These are phyloP conservation scores for Mola mola DNA, from an alignment of 2,113 vertebrate genomes.

Conservation along the genomic window DNA sequence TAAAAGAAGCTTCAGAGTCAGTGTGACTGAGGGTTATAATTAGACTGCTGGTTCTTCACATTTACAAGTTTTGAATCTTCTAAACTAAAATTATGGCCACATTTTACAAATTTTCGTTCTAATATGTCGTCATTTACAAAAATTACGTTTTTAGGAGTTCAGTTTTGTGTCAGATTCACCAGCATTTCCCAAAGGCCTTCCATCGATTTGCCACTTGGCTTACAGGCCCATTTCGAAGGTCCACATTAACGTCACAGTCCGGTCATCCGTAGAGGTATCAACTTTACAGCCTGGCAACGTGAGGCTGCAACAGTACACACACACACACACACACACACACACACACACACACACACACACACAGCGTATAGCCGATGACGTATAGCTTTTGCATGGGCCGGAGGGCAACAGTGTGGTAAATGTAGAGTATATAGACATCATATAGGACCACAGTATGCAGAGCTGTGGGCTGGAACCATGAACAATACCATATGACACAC, in stretches of 20 bases:
- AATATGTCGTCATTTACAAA: too few species aligned
- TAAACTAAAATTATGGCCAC: too few species aligned
- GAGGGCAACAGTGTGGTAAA: slow-evolving; percentile 1
- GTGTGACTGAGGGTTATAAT: too few species aligned
- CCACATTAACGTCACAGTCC: neutral
- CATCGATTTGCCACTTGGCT: neutral
- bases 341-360: slow-evolving; percentile 4
- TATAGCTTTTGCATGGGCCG: slow-evolving; percentile 2
- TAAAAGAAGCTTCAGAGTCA: too few species aligned
- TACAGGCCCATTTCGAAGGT: neutral
- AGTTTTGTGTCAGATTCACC: neutral
- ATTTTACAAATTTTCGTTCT: too few species aligned
- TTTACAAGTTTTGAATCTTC: too few species aligned
- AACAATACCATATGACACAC: slow-evolving; percentile 9
- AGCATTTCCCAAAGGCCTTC: neutral
- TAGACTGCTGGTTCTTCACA: too few species aligned
- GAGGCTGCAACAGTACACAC: neutral
- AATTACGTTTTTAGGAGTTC: too few species aligned
- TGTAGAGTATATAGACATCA: slow-evolving; percentile 23
- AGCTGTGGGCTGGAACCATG: slow-evolving; percentile 1
- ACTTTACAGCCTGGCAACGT: neutral
- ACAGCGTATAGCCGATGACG: neutral
- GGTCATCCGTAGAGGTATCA: neutral
- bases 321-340: slow-evolving; percentile 10
- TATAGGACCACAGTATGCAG: neutral